Evolutionary conservation across 2,113 vertebrate species (phyloP), one percentile per base, ranked within the genome.

Genomic region (Engystomops pustulosus): DNA sequence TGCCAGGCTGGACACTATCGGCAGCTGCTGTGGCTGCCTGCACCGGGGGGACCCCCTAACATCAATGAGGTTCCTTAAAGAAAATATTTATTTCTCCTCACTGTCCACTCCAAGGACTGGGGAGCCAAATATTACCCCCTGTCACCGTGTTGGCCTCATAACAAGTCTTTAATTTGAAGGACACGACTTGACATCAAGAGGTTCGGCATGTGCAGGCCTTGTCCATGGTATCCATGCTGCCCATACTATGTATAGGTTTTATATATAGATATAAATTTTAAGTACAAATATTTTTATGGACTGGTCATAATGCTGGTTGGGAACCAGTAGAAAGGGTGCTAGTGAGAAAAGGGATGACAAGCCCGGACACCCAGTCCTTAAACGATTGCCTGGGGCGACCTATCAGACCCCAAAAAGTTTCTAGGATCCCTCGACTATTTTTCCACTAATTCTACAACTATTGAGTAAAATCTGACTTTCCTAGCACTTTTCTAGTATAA

Each of bases 1-100:
- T 99, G 81, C 98, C 98, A 0, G 96, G 96, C 58, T 99, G 98
- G 98, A 96, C 97, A 44, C 94, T 99, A 25, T 96, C 97, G 65
- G 93, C 98, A 41, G 89, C 97, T 0, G 89, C 94, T 6, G 90
- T 92, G 0, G 89, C 88, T 14, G 68, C 67, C 84, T 80, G 77
- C 27, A 67, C 65, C 27, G 84, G 84, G 23, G 83, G 77, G 18
- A 45, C 77, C 0, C 84, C 84, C 14, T 85, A 82, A 82, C 20
- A 5, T 68, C n/a, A 32, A 20, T 4, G 14, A 38, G 18, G 55
- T 14, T 20, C 32, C 34, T 34, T n/a, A n/a, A n/a, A n/a, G 18
- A 65, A 65, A 1, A n/a, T 55, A 72, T 60, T 72, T 82, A 72
- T 72, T 82, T 14, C 32, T 53, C 34, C 67, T 72, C 6, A 53